A percentile compares a stretch with the other conserved stretches of the same genome.
These are phyloP conservation scores for Andrena trimmerana DNA, from an alignment of 2,888 invertebrate genomes.

Conservation along the genomic window DNA sequence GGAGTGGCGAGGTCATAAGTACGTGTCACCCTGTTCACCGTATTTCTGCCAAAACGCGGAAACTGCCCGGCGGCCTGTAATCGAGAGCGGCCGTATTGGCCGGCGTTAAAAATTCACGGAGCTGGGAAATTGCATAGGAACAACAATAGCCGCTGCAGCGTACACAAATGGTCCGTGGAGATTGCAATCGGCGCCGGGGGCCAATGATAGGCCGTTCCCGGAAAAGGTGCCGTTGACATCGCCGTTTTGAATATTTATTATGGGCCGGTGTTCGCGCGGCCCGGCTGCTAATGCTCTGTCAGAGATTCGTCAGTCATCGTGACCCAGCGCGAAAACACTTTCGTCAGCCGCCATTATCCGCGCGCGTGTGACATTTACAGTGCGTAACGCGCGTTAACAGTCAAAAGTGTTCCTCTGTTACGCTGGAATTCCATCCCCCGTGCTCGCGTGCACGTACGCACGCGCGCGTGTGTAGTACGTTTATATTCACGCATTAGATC, in stretches of 20 bases:
- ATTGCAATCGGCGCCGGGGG: conserved; percentile 56
- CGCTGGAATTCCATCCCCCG: background rate
- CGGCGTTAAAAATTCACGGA: conserved; percentile 58
- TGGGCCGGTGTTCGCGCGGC: background rate
- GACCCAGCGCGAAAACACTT: conserved; percentile 17
- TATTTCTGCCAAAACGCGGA: conserved; percentile 29
- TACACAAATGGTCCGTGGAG: conserved; percentile 59
- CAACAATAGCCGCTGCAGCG: conserved; percentile 54
- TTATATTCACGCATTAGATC: background rate
- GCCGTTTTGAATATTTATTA: conserved; percentile 57
- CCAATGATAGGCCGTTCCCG: conserved; percentile 45
- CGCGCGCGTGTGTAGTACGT: background rate
- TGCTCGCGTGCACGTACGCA: background rate
- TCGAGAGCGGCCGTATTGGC: conserved; percentile 33
- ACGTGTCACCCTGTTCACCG: background rate
- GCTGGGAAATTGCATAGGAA: conserved; percentile 56
- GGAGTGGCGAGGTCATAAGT: conserved; percentile 13
- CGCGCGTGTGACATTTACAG: conserved; percentile 24
- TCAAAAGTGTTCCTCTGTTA: background rate
- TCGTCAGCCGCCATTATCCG: conserved; percentile 8
- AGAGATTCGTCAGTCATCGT: conserved; percentile 30
- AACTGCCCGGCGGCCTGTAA: conserved; percentile 19
- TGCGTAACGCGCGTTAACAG: background rate
- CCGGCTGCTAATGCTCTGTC: conserved; percentile 16
- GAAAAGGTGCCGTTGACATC: conserved; percentile 15